Conservation (phyloP, 92 coral and sea anemone species). For the Phenganax stokvisi region DNA sequence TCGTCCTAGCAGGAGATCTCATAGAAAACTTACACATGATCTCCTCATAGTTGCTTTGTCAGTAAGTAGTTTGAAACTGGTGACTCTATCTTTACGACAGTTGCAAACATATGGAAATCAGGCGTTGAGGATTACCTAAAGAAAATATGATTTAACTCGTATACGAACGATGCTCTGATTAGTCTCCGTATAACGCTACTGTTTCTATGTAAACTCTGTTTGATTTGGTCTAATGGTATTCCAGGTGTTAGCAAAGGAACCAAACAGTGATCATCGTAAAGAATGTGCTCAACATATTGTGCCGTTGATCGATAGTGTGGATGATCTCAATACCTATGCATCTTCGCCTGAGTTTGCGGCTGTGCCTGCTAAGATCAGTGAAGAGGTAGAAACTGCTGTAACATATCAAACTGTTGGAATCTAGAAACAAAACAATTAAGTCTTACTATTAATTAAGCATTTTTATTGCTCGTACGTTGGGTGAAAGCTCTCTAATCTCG, state of each 20-base stretch:
- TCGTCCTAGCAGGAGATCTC: too few relatives aligned
- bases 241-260: conserved; percentile 65
- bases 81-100: neutral
- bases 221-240: neutral
- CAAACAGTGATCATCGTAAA: conserved; percentile 35
- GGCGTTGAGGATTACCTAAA: neutral
- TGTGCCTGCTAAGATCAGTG: conserved; percentile 91
- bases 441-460: neutral
- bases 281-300: conserved; percentile 74
- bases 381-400: conserved; percentile 56
- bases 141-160: neutral
- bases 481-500: neutral
- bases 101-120: neutral
- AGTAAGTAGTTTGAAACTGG: neutral
- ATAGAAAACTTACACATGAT: too few relatives aligned
- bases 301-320: conserved; percentile 91
- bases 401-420: too few relatives aligned
- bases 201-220: neutral
- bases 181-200: neutral
- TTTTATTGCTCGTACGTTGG: neutral
- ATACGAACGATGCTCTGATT: neutral
- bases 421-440: too few relatives aligned
- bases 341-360: conserved; percentile 95
- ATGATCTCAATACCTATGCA: conserved; percentile 87
- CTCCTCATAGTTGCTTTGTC: neutral